Evolutionary conservation across 2,888 invertebrate genomes (phyloP).

Genomic region (Torymus tubicola): DNA sequence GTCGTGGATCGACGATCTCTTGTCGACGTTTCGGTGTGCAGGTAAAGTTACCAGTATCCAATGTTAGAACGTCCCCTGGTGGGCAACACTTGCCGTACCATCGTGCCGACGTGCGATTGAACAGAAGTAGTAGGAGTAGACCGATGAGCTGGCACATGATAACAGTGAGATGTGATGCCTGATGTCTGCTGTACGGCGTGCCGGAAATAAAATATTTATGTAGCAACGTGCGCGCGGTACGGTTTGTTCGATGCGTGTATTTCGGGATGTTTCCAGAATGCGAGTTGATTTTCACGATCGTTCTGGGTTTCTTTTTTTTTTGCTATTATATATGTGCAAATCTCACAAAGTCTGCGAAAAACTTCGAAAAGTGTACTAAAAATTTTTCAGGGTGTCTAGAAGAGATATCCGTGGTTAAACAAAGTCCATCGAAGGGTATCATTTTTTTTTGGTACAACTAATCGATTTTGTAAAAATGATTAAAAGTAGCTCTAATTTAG

Average conservation of each 20-base stretch:
- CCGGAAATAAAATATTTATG: slow-evolving; percentile 40
- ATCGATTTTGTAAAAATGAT: too few relatives aligned
- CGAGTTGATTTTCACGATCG: too few relatives aligned
- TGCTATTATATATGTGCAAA: neutral
- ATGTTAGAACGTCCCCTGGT: slow-evolving; percentile 5
- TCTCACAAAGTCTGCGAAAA: too few relatives aligned
- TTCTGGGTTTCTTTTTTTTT: slow-evolving; percentile 11
- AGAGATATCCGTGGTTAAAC: too few relatives aligned
- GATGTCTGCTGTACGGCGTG: neutral
- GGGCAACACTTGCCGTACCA: slow-evolving; percentile 29
- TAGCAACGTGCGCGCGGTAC: neutral
- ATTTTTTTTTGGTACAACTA: too few relatives aligned
- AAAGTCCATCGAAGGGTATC: too few relatives aligned
- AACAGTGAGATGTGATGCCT: slow-evolving; percentile 1
- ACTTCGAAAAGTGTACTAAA: too few relatives aligned
- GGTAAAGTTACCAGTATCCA: slow-evolving; percentile 3
- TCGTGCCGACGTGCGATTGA: neutral
- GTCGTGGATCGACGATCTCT: neutral
- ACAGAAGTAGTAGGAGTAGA: neutral
- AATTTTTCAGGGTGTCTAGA: too few relatives aligned
- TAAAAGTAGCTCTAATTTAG: too few relatives aligned
- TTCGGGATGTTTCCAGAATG: slow-evolving; percentile 8
- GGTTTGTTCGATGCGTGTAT: neutral
- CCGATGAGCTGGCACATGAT: slow-evolving; percentile 3
- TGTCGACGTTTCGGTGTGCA: neutral